These are phyloP conservation scores for Macaria notata DNA, from an alignment of 2,888 invertebrate species.

Conservation along the genomic window DNA sequence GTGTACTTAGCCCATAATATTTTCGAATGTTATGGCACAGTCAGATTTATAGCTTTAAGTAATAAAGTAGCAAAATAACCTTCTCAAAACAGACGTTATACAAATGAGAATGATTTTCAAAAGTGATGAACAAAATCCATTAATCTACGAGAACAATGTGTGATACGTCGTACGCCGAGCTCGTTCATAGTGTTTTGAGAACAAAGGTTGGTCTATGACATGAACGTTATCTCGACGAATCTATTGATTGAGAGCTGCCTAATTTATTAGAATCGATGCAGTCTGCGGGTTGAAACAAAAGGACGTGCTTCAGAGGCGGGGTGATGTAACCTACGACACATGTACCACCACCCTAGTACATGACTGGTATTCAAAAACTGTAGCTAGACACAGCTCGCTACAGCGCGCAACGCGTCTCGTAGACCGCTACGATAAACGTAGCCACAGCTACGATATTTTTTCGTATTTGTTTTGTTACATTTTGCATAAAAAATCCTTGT, in stretches of 20 bases:
- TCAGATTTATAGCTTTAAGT: too few species aligned
- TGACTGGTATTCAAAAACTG: conserved; percentile 23
- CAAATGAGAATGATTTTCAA: too few species aligned
- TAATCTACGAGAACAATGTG: too few species aligned
- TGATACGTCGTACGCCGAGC: conserved; percentile 4
- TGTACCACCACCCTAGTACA: conserved; percentile 21
- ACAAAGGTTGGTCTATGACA: conserved; percentile 19
- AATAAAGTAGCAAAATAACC: too few species aligned
- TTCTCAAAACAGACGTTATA: too few species aligned
- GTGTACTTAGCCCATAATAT: too few species aligned
- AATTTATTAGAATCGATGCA: conserved; percentile 25
- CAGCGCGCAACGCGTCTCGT: conserved; percentile 19
- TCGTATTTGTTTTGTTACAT: conserved; percentile 19
- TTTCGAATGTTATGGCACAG: too few species aligned
- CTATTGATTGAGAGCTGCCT: conserved; percentile 25
- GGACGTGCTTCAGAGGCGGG: conserved; percentile 14
- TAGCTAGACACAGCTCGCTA: conserved; percentile 18
- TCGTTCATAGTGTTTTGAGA: conserved; percentile 12
- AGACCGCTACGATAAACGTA: conserved; percentile 25
- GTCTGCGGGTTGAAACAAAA: conserved; percentile 17
- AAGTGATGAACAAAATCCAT: too few species aligned
- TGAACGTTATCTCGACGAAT: conserved; percentile 20
- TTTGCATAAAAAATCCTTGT: conserved; percentile 16
- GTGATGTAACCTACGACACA: conserved; percentile 14
- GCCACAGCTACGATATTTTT: conserved; percentile 16